Percentiles rank a stretch among this genome's conserved stretches.
Conservation (phyloP, 2,113 vertebrate species). For the Sinocyclocheilus maitianheensis region DNA sequence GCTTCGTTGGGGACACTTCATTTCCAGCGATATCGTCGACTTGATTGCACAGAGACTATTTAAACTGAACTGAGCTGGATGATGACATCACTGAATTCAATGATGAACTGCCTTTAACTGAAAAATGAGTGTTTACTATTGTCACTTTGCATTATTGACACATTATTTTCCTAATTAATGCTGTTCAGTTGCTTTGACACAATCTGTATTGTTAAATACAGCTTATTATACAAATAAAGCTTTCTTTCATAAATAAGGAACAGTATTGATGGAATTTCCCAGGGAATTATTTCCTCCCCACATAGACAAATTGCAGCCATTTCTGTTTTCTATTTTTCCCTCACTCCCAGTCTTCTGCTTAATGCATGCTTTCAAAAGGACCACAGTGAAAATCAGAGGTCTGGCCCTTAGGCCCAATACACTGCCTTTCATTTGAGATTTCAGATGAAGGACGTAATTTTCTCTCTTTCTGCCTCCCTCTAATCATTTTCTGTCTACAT, state of each 20-base stretch:
- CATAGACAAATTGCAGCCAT: conserved; percentile 51
- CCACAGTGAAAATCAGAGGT: conserved; percentile 73
- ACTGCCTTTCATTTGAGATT: conserved; percentile 71
- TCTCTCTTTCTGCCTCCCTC: conserved; percentile 33
- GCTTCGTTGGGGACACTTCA: too few species aligned
- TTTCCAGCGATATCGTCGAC: too few species aligned
- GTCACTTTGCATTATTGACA: too few species aligned
- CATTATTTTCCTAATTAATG: too few species aligned
- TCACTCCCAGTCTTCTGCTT: conserved; percentile 53
- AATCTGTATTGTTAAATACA: too few species aligned
- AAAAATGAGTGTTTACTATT: too few species aligned
- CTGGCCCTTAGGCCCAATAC: conserved; percentile 57
- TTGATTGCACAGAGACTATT: too few species aligned
- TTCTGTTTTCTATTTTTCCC: conserved; percentile 56
- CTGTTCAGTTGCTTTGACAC: too few species aligned
- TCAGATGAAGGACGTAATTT: conserved; percentile 66
- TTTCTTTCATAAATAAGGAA: neutral
- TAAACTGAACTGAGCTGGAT: too few species aligned
- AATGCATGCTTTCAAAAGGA: conserved; percentile 71
- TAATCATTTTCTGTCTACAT: conserved; percentile 30
- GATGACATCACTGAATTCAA: too few species aligned
- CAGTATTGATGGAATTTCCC: conserved; percentile 10
- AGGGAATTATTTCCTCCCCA: neutral
- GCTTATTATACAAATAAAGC: too few species aligned
- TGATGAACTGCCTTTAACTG: too few species aligned